Evolutionary conservation across 2,888 invertebrate genomes (phyloP), one percentile per base, ranked within the genome.

Genomic region (Eupithecia insigniata): DNA sequence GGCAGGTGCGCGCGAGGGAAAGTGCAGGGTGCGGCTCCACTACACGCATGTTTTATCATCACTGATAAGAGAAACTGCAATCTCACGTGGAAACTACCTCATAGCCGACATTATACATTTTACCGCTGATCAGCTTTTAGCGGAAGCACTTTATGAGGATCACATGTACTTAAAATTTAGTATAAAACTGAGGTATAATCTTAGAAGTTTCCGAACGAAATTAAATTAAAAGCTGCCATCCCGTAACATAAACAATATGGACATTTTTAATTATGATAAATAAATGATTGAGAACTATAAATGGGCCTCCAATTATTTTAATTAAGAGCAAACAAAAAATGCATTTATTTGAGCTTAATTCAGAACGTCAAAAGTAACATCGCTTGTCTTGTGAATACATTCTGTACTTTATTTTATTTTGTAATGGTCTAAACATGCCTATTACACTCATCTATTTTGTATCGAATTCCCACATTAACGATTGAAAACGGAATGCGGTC

Each of bases 31-130:
- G 92, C 89, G 92, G 89, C 89, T 83, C 82, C 85, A 81, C 85
- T 88, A 87, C 85, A 91, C 90, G 90, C 90, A 91, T 90, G 91
- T 90, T 91, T 92, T 93, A 92, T 92, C 92, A 91, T 90, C 85
- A 81, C 76, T 90, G 93, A 92, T 93, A 92, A 92, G 92, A 92
- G 92, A 92, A 92, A 92, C 90, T 88, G 84, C 86, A 86, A 84
- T 85, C 85, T 85, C 86, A 85, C 84, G 80, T 81, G 79, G 83
- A 86, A 86, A 89, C 86, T 84, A 86, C 87, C 64, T 88, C 85
- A 89, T 91, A 76, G 72, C 74, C 61, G 18, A 73, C 55, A 69
- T 67, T 46, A 67, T 90, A 89, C 84, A 69, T 76, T 75, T 72
- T 70, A 30, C 58, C 62, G 55, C 32, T 69, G 61, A 43, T 72